Evolutionary conservation across 2,888 invertebrate species (phyloP).

Genomic region (Ecdyonurus torrentis): DNA sequence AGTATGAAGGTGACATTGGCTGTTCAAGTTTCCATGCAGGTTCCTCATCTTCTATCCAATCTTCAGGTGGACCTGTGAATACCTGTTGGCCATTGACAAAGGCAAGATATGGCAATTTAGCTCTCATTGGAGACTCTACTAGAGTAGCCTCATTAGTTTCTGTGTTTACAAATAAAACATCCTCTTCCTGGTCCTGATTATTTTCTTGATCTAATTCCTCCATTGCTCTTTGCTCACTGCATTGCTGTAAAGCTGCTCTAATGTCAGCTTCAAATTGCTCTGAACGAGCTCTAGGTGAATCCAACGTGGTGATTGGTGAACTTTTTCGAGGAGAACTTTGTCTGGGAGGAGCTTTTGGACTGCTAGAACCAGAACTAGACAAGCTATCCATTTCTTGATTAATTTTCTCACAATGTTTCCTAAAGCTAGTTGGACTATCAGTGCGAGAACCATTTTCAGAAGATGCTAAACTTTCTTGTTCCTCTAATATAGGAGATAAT

Average conservation of each 20-base stretch:
- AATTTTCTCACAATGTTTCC: background rate
- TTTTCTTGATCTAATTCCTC: slow-evolving; percentile 24
- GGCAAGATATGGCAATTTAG: background rate
- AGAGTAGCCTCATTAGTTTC: slow-evolving; percentile 31
- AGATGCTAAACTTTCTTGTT: slow-evolving; percentile 25
- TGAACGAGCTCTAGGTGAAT: background rate
- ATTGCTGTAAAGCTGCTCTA: slow-evolving; percentile 15
- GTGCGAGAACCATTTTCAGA: slow-evolving; percentile 12
- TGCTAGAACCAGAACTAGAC: slow-evolving; percentile 16
- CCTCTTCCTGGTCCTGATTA: slow-evolving; percentile 17
- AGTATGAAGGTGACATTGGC: background rate
- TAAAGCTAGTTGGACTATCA: background rate
- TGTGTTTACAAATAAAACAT: slow-evolving; percentile 30
- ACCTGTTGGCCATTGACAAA: background rate
- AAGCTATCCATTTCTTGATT: slow-evolving; percentile 8
- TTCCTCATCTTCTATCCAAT: background rate
- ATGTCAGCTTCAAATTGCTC: slow-evolving; percentile 16
- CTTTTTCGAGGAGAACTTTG: background rate
- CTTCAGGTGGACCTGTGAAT: background rate
- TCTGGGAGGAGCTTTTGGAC: background rate
- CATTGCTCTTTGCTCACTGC: slow-evolving; percentile 21
- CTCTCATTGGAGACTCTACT: slow-evolving; percentile 11
- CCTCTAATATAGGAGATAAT: slow-evolving; percentile 42
- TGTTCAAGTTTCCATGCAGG: background rate
- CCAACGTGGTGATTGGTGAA: background rate